Evolutionary conservation across 2,888 invertebrate species (phyloP).

Genomic region (Scaptomyza cyrtandrae): DNA sequence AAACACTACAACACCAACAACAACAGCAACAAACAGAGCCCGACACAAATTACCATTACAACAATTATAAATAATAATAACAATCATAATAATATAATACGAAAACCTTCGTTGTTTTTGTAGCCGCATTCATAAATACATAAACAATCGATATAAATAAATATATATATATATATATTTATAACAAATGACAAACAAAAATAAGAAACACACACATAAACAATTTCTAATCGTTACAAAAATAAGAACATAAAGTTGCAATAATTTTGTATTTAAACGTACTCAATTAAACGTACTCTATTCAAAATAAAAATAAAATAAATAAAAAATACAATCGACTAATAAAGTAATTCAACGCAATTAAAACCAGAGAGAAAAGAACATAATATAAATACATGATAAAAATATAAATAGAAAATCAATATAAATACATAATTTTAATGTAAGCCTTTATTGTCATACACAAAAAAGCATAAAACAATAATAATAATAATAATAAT

Average conservation of each 20-base stretch:
- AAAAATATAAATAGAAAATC: constrained; percentile 14
- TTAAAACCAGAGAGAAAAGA: constrained; percentile 30
- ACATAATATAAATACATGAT: constrained; percentile 8
- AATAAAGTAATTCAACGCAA: constrained; percentile 50
- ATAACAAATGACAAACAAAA: constrained; percentile 9
- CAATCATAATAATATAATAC: constrained; percentile 18
- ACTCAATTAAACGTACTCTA: constrained; percentile 32
- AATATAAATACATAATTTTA: constrained; percentile 49
- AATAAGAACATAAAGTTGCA: constrained; percentile 42
- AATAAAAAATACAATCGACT: constrained; percentile 23
- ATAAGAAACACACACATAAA: constrained; percentile 16
- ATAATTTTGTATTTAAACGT: constrained; percentile 48
- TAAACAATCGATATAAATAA: constrained; percentile 27
- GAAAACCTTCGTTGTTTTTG: constrained; percentile 31
- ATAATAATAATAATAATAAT: constrained; percentile 26
- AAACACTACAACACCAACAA: constrained; percentile 48
- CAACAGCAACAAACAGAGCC: constrained; percentile 45
- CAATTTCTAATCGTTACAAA: constrained; percentile 56
- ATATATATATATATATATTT: constrained; percentile 32
- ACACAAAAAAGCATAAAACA: constrained; percentile 27
- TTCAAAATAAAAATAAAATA: constrained; percentile 25
- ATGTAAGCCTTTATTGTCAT: constrained; percentile 64
- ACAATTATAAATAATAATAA: constrained; percentile 43
- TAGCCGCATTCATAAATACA: constrained; percentile 36
- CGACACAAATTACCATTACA: constrained; percentile 71